phyloP scores from a whole-genome alignment of 2,113 vertebrate species.

The Semicossyphus pulcher region DNA sequence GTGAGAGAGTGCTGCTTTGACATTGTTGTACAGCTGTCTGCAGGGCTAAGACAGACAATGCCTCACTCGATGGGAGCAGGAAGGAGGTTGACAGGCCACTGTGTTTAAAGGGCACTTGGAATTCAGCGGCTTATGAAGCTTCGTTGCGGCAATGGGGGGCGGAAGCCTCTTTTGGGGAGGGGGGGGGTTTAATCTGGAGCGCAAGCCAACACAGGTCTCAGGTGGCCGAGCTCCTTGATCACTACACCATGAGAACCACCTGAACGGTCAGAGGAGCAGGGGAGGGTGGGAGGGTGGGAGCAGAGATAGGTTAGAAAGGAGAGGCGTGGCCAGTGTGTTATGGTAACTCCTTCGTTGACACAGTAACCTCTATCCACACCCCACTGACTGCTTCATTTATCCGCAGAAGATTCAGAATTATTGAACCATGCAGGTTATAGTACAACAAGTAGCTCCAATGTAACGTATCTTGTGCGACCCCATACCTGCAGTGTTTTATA shows the following conservation, averaged over 20 bases:
- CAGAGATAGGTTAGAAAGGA: background rate
- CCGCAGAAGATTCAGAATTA: constrained; percentile 15
- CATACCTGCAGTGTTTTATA: too few species aligned
- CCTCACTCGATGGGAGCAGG: constrained; percentile 81
- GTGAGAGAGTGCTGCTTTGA: constrained; percentile 75
- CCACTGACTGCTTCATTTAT: constrained; percentile 34
- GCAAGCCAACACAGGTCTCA: constrained; percentile 79
- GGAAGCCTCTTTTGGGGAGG: constrained; percentile 42
- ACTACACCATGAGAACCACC: constrained; percentile 72
- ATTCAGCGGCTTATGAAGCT: constrained; percentile 81
- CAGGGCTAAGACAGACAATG: constrained; percentile 72
- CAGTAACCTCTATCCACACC: constrained; percentile 36
- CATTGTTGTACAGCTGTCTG: constrained; percentile 76
- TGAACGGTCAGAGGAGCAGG: constrained; percentile 54
- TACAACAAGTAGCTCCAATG: background rate
- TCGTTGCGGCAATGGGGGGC: constrained; percentile 41
- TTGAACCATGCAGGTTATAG: background rate
- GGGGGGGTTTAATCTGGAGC: constrained; percentile 68
- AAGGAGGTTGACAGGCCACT: constrained; percentile 86
- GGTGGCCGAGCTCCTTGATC: constrained; percentile 78
- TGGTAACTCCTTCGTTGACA: constrained; percentile 60
- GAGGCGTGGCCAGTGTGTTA: constrained; percentile 25
- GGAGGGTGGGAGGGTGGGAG: constrained; percentile 26
- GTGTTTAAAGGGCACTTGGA: constrained; percentile 84
- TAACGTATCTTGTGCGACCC: too few species aligned